Base-by-base conservation (phyloP, 2,888 invertebrate species). In the Leuctra nigra region DNA sequence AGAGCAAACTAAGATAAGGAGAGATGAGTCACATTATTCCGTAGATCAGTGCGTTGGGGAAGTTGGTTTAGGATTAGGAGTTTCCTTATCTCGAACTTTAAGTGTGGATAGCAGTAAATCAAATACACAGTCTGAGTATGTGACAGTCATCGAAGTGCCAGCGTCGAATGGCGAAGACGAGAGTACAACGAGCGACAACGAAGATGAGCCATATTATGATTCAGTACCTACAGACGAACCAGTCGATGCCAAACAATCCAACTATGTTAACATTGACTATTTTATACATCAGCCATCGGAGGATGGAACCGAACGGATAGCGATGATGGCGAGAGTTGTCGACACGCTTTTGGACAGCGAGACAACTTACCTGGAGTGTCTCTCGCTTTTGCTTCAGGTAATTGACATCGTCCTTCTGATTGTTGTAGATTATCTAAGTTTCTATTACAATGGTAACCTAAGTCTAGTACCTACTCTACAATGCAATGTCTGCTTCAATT, bases 211-310 rank as follows among this genome's bases (percentile, higher is more conserved):
- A 29, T 75, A 77, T 63, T 78, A 78, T 62, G 78, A 78, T 67
- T 77, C 77, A 1, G 78, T 78, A 9, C 71, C 75, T 56, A 75
- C 75, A 63, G 86, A 86, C 54, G 86, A 87, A 75, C 86, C 86
- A 68, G 85, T 86, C 62, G 85, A 85, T 14, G 61, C 60, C 4
- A 62, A 64, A 33, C 62, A 86, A 63, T 87, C 90, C 61, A 91
- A 92, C 75, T 92, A 92, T 74, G 91, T 91, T 72, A 92, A 92
- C 73, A 91, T 92, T 75, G 91, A 92, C 73, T 92, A 91, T 72
- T 92, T 92, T 67, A 83, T 92, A 72, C 58, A 72, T 41, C 70
- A 71, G 59, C 76, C 73, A 65, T 80, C 75, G 66, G 82, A 82
- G 72, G 77, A 77, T 44, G 86, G 86, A 66, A 83, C 86, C 13